phyloP scores from a whole-genome alignment of 2,797 vertebrate genomes.

The Chiroxiphia lanceolata region DNA sequence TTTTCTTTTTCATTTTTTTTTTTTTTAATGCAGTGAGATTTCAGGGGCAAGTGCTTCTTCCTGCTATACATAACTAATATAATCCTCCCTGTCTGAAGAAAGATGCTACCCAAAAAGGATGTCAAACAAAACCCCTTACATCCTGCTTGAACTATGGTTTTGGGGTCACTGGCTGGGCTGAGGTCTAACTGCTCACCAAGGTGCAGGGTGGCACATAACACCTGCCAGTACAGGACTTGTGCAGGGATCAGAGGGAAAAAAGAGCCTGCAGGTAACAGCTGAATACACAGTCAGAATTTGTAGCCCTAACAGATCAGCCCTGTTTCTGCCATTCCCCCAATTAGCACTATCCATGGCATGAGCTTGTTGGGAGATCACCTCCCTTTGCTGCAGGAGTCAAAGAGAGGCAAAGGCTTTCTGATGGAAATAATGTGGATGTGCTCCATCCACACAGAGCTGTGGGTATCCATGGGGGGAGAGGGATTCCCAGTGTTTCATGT shows the following conservation, averaged over 20 bases:
- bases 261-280: neutral
- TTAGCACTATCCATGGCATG: accelerated
- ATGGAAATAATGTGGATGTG: neutral
- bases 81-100: neutral
- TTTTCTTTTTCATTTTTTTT: neutral
- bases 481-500: neutral
- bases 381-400: neutral
- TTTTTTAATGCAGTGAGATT: neutral
- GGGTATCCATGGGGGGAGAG: neutral
- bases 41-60: neutral
- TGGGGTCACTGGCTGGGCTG: neutral
- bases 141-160: neutral
- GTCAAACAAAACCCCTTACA: neutral
- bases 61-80: neutral
- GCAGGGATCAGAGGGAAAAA: neutral
- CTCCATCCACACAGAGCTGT: neutral
- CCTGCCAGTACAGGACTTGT: neutral
- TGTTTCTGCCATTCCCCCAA: neutral
- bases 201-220: neutral
- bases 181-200: neutral
- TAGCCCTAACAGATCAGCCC: neutral
- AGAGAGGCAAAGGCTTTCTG: neutral
- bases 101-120: neutral
- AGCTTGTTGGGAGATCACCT: neutral
- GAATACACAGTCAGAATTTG: accelerated